Evolutionary conservation across 37 sponge, comb jelly and placozoan species (phyloP).

Genomic region (Theonella swinhoei): DNA sequence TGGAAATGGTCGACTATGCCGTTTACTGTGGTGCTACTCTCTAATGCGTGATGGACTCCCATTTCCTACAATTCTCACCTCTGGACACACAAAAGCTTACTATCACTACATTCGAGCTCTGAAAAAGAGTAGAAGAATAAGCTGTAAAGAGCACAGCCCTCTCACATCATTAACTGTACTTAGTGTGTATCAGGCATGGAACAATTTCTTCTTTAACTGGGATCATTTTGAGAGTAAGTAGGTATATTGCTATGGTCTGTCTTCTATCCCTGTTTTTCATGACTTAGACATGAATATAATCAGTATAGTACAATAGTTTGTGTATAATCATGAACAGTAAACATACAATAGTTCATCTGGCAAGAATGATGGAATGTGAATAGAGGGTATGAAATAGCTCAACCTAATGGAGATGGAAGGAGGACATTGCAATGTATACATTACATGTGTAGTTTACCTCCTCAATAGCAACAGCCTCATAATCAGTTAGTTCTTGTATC

Average conservation of each 20-base stretch:
- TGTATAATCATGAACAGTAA: background rate
- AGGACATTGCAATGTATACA: background rate
- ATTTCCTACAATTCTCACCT: background rate
- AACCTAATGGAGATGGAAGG: constrained; percentile 20
- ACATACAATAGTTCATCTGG: no score
- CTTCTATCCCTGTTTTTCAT: background rate
- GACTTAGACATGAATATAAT: background rate
- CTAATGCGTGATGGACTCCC: constrained; percentile 18
- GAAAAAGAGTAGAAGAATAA: background rate
- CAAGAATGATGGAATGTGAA: constrained; percentile 11
- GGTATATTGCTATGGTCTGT: background rate
- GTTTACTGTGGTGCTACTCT: constrained; percentile 3
- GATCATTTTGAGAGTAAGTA: background rate
- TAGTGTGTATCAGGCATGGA: background rate
- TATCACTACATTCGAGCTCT: background rate
- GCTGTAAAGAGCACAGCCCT: background rate
- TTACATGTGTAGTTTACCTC: background rate
- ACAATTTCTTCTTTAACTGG: background rate
- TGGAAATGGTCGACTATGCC: constrained; percentile 15
- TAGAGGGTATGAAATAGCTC: constrained; percentile 32
- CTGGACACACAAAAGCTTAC: background rate
- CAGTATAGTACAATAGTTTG: background rate
- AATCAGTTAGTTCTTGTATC: background rate
- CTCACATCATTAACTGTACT: background rate
- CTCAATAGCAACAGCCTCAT: background rate